These are phyloP conservation scores for Itoplectis maculator DNA, from an alignment of 2,888 invertebrate species.

Conservation along the genomic window DNA sequence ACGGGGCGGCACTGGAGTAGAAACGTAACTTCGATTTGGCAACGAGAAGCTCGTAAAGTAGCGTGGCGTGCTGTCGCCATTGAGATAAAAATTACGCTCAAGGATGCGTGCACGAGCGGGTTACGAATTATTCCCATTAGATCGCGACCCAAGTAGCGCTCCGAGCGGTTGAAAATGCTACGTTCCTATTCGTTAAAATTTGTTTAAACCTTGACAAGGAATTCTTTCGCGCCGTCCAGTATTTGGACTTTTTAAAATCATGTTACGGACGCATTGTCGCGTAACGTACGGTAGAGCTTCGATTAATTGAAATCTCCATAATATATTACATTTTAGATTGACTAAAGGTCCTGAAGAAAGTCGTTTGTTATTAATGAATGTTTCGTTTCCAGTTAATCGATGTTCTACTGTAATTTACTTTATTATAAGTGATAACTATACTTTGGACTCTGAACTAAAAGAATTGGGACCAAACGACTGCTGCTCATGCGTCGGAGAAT, in stretches of 20 bases:
- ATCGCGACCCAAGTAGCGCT: background rate
- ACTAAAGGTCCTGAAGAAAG: too few relatives aligned
- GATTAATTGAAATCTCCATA: background rate
- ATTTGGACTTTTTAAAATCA: conserved; percentile 10
- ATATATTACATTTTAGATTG: too few relatives aligned
- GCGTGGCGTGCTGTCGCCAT: too few relatives aligned
- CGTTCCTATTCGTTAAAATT: background rate
- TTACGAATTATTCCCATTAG: background rate
- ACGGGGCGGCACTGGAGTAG: conserved; percentile 11
- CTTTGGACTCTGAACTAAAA: conserved; percentile 11
- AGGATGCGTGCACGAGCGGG: background rate
- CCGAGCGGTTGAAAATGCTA: background rate
- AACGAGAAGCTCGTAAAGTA: too few relatives aligned
- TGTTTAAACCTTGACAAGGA: background rate
- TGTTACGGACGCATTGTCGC: background rate
- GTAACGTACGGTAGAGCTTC: background rate
- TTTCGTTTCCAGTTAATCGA: background rate
- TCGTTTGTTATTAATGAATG: too few relatives aligned
- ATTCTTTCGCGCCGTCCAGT: background rate
- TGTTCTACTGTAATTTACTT: conserved; percentile 1
- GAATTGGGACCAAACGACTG: conserved; percentile 18
- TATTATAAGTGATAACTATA: background rate
- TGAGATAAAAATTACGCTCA: background rate
- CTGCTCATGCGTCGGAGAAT: background rate
- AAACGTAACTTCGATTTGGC: conserved; percentile 13